phyloP scores from a whole-genome alignment of 2,113 vertebrate genomes.

The Hypocryptadius cinnamomeus region DNA sequence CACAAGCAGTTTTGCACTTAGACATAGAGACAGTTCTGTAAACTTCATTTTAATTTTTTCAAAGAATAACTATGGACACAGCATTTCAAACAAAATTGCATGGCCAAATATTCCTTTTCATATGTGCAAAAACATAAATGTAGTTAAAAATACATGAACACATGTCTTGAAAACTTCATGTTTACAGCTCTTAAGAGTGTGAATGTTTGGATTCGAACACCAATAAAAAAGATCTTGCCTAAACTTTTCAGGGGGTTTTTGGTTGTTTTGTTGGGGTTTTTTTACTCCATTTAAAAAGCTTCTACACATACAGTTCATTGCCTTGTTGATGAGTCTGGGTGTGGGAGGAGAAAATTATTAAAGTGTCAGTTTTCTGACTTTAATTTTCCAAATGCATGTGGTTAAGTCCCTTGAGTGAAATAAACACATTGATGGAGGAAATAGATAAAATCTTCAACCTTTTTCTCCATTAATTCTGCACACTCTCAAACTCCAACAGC shows the following conservation, averaged over 20 bases:
- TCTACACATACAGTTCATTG: neutral
- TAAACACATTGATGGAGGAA: conserved; percentile 5
- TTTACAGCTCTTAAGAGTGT: neutral
- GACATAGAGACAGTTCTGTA: neutral
- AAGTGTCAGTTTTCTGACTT: conserved; percentile 13
- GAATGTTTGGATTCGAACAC: neutral
- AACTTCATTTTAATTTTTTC: neutral
- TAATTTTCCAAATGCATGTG: conserved; percentile 19
- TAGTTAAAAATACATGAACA: neutral
- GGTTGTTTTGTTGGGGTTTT: neutral
- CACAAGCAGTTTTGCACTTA: neutral
- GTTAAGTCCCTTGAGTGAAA: conserved; percentile 11
- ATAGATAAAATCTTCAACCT: conserved; percentile 1
- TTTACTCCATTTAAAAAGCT: neutral
- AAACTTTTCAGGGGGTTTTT: neutral
- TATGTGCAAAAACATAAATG: neutral
- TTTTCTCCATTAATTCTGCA: neutral
- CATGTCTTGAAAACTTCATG: neutral
- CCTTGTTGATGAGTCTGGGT: neutral
- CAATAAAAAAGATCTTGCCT: neutral
- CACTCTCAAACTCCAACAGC: neutral
- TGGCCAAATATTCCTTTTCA: neutral
- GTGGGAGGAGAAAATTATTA: conserved; percentile 5
- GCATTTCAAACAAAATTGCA: neutral
- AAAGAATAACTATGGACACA: neutral